Evolutionary conservation across 2,113 vertebrate genomes (phyloP).

Genomic region (Sminthopsis crassicaudata): DNA sequence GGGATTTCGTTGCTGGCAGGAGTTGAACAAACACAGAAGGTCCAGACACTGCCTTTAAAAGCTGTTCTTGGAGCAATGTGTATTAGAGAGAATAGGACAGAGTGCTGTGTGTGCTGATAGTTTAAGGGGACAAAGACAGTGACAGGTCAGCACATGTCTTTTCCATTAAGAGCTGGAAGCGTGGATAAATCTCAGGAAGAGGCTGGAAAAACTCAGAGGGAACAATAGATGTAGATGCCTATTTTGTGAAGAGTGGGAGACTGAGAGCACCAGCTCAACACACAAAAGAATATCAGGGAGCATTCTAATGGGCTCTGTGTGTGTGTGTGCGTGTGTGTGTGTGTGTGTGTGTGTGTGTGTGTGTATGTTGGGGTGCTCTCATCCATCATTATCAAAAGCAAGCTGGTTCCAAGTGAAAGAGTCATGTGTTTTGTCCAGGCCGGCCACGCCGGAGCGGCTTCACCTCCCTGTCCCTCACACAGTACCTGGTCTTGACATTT

Average conservation of each 20-base stretch:
- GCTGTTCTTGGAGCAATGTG: not conserved
- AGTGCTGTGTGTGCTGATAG: not conserved
- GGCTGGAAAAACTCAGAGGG: not conserved
- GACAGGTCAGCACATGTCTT: constrained; percentile 23
- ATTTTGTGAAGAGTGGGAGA: not conserved
- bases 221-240: not conserved
- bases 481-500: constrained; percentile 99
- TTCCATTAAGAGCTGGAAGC: constrained; percentile 14
- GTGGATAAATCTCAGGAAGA: not conserved
- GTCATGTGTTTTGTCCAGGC: not conserved
- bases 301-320: too few relatives aligned
- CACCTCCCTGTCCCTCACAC: constrained; percentile 35
- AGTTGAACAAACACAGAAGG: constrained; percentile 24
- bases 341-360: too few relatives aligned
- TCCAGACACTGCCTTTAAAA: not conserved
- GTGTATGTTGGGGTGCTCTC: constrained; percentile 35
- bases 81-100: constrained; percentile 45
- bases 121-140: constrained; percentile 20
- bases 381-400: constrained; percentile 23
- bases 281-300: not conserved
- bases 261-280: not conserved
- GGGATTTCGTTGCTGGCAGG: constrained; percentile 16
- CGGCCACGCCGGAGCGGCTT: not conserved
- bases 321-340: too few relatives aligned
- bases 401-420: not conserved